Conservation (phyloP, 2,113 vertebrate species). For the Pogona vitticeps region DNA sequence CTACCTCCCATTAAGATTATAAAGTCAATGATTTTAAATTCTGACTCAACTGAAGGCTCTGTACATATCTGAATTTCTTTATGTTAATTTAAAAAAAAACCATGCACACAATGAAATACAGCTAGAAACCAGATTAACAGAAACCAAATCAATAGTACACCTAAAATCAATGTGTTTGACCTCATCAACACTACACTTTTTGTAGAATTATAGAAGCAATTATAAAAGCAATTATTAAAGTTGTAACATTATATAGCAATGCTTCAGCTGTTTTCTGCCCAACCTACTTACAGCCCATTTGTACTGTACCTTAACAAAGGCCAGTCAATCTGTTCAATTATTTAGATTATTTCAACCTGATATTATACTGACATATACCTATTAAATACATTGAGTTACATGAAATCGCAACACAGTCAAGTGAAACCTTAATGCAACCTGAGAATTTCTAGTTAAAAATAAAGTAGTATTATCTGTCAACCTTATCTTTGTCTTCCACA, state of each 20-base stretch:
- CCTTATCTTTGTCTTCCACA: constrained; percentile 98
- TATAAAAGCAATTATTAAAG: not conserved
- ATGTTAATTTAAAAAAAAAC: not conserved
- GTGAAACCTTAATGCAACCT: constrained; percentile 22
- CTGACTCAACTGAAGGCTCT: not conserved
- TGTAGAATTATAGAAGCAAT: not conserved
- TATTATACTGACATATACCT: not conserved
- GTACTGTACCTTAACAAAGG: not conserved
- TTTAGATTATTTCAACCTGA: not conserved
- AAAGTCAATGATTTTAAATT: not conserved
- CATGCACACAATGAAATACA: not conserved
- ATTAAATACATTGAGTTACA: constrained; percentile 3
- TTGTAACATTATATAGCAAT: not conserved
- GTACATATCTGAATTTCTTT: not conserved
- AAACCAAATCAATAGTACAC: not conserved
- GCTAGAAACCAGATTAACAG: not conserved
- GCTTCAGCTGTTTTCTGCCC: not conserved
- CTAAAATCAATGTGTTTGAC: not conserved
- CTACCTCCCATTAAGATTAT: not conserved
- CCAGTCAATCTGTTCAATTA: not conserved
- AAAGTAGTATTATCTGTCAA: constrained; percentile 64
- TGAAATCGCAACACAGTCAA: not conserved
- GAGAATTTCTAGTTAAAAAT: constrained; percentile 22
- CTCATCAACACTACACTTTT: not conserved
- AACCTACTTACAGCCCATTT: not conserved